Conservation (phyloP, 2,113 vertebrate genomes). For the Peucedramus taeniatus region DNA sequence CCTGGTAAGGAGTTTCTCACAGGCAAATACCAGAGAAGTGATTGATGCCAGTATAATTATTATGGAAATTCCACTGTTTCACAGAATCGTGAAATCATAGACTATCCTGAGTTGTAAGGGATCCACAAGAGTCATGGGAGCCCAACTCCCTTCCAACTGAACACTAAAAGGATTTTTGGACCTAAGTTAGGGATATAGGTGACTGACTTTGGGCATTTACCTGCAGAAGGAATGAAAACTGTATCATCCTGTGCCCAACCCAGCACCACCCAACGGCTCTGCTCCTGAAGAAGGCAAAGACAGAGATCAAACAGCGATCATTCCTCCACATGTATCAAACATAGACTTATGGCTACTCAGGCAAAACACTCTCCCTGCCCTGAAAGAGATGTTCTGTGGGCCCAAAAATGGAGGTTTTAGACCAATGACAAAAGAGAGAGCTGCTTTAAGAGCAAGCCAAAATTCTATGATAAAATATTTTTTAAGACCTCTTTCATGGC, state of each 20-base stretch:
- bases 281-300: neutral
- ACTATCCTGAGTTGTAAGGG: neutral
- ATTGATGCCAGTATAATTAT: neutral
- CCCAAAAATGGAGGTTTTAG: neutral
- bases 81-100: neutral
- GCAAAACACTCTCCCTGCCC: neutral
- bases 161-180: neutral
- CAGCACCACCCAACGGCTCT: neutral
- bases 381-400: neutral
- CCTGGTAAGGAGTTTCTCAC: neutral
- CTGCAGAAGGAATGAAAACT: neutral
- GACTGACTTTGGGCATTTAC: neutral
- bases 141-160: neutral
- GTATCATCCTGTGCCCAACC: neutral
- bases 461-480: neutral
- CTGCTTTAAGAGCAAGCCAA: neutral
- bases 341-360: fast-evolving
- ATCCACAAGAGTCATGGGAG: neutral
- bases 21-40: neutral
- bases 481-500: neutral
- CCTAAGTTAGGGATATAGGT: neutral
- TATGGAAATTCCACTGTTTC: neutral
- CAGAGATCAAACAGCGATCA: neutral
- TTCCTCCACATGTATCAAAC: neutral
- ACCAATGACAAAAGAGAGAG: neutral